Evolutionary conservation across 2,113 vertebrate genomes (phyloP).

Genomic region (Eudorcas thomsonii): DNA sequence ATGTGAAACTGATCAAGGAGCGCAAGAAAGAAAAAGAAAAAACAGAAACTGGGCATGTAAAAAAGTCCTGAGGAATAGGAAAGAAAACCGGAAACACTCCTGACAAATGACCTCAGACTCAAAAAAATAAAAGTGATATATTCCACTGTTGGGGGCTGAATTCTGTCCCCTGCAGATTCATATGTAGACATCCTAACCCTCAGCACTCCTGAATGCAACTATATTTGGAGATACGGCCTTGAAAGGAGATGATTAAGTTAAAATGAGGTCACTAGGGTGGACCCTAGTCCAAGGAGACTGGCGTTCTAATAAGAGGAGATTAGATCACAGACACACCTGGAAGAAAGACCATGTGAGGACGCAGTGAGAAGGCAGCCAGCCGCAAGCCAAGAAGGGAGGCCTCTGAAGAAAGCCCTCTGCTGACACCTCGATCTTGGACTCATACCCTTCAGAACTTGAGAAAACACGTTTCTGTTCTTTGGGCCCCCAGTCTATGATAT

Average conservation of each 20-base stretch:
- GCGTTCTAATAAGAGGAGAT: not conserved
- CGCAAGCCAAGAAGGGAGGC: not conserved
- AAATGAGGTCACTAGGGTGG: not conserved
- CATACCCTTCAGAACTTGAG: not conserved
- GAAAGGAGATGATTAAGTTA: not conserved
- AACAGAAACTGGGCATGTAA: not conserved
- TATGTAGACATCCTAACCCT: not conserved
- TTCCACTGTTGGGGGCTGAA: not conserved
- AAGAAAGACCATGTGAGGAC: not conserved
- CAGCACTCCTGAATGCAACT: not conserved
- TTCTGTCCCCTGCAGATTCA: not conserved
- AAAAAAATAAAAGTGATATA: not conserved
- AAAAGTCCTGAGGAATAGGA: not conserved
- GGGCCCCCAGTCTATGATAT: not conserved
- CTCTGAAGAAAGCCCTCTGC: not conserved
- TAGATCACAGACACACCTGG: not conserved
- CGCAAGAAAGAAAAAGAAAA: not conserved
- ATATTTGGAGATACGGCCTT: not conserved
- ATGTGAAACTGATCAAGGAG: not conserved
- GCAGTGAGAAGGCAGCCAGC: not conserved
- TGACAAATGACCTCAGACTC: not conserved
- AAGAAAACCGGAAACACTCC: not conserved
- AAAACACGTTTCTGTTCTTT: not conserved
- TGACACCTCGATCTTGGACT: not conserved
- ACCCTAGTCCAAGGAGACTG: not conserved